Percentiles rank a stretch among this genome's conserved stretches.
These are phyloP conservation scores for Cochlearius cochlearius DNA, from an alignment of 2,113 vertebrate species.

Conservation along the genomic window DNA sequence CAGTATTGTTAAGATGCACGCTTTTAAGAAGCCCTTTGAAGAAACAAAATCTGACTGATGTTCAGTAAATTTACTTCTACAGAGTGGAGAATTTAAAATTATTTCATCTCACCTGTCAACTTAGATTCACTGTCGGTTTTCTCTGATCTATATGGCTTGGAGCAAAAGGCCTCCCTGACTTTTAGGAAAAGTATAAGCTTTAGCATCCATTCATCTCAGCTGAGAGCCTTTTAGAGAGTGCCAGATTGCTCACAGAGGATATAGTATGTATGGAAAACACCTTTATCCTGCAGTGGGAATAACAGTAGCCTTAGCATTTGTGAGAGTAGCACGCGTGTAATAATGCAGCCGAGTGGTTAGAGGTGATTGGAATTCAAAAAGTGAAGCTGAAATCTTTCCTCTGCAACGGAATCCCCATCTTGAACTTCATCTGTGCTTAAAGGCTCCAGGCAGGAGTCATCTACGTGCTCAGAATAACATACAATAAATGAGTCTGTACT, in stretches of 20 bases:
- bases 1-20: background rate
- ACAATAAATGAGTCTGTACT: background rate
- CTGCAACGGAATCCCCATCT: background rate
- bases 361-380: background rate
- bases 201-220: background rate
- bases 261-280: background rate
- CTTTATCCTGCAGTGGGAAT: background rate
- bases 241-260: rapidly evolving
- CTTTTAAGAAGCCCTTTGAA: background rate
- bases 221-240: background rate
- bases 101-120: background rate
- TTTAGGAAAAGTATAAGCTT: background rate
- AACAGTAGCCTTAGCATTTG: background rate
- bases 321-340: background rate
- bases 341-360: background rate
- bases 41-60: background rate
- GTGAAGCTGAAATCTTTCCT: background rate
- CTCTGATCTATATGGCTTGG: background rate
- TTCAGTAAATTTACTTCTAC: background rate
- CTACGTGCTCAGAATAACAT: background rate
- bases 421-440: background rate
- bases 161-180: background rate
- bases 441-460: background rate
- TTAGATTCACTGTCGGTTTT: background rate
- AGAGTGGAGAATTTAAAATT: background rate